phyloP scores from a whole-genome alignment of 2,888 invertebrate genomes.

The Sesia bembeciformis region DNA sequence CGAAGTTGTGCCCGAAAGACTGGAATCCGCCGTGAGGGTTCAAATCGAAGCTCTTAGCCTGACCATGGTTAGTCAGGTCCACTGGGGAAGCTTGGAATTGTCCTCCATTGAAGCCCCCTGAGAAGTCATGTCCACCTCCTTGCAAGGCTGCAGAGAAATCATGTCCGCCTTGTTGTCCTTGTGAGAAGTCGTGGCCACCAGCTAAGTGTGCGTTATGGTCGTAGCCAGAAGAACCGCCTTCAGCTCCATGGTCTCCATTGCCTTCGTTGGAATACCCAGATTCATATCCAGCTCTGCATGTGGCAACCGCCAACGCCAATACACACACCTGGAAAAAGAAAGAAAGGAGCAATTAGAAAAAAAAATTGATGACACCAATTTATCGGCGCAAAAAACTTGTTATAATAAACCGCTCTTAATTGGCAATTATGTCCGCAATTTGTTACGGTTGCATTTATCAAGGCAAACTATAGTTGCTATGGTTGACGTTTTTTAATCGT shows the following conservation, averaged over 20 bases:
- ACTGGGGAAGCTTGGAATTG: background rate
- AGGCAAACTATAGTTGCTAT: background rate
- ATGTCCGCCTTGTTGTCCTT: slow-evolving; percentile 23
- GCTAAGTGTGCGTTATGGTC: slow-evolving; percentile 15
- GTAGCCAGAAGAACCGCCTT: slow-evolving; percentile 12
- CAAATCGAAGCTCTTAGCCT: slow-evolving; percentile 7
- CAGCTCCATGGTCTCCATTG: slow-evolving; percentile 18
- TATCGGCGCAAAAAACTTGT: background rate
- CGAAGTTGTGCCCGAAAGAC: slow-evolving; percentile 12
- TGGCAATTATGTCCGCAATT: background rate
- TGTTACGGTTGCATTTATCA: background rate
- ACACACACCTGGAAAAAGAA: slow-evolving; percentile 51
- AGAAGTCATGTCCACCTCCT: slow-evolving; percentile 21
- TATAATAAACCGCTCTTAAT: background rate
- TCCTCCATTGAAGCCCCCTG: slow-evolving; percentile 9
- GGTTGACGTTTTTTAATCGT: no score
- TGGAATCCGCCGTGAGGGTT: slow-evolving; percentile 15
- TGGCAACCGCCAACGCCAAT: slow-evolving; percentile 54
- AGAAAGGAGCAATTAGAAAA: slow-evolving; percentile 2
- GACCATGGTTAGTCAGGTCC: background rate
- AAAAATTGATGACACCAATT: background rate
- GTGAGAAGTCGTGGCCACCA: slow-evolving; percentile 20
- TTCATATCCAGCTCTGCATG: slow-evolving; percentile 50
- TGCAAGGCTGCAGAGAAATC: slow-evolving; percentile 22
- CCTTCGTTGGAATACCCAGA: slow-evolving; percentile 22